Evolutionary conservation across 2,113 vertebrate species (phyloP).

Genomic region (Synchiropus splendidus): DNA sequence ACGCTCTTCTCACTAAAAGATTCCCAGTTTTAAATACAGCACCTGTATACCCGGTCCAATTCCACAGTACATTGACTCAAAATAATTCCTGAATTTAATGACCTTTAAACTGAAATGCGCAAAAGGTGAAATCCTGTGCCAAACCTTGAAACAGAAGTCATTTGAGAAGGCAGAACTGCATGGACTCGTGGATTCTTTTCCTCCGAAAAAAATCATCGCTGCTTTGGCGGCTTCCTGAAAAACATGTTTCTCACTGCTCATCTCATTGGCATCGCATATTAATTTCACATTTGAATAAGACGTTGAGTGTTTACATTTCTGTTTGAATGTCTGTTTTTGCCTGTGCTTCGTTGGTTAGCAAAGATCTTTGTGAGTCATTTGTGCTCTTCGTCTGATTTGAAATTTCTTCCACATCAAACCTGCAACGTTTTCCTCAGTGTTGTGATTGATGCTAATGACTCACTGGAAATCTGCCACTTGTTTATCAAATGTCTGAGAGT

Average conservation of each 20-base stretch:
- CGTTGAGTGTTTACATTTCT: constrained; percentile 28
- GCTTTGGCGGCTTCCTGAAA: too few species aligned
- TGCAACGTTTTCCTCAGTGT: constrained; percentile 41
- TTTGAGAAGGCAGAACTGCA: too few species aligned
- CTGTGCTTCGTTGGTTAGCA: constrained; percentile 19
- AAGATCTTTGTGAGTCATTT: constrained; percentile 40
- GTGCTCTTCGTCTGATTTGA: constrained; percentile 47
- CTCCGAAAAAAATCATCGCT: constrained; percentile 16
- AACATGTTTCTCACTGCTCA: constrained; percentile 30
- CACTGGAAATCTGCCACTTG: constrained; percentile 50
- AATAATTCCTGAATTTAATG: too few species aligned
- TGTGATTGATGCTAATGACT: constrained; percentile 56
- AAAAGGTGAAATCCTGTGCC: too few species aligned
- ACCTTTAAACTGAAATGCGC: too few species aligned
- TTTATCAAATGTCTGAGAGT: constrained; percentile 46
- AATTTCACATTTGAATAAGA: constrained; percentile 38
- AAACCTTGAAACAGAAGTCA: too few species aligned
- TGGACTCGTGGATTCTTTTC: constrained; percentile 7
- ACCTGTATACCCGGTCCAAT: too few species aligned
- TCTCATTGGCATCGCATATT: too few species aligned
- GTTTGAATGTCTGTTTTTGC: constrained; percentile 33
- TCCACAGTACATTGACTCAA: too few species aligned
- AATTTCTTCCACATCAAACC: constrained; percentile 53
- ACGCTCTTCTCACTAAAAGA: constrained; percentile 30
- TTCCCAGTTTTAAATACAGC: too few species aligned